Percentiles rank a stretch among this genome's conserved stretches.
Evolutionary conservation across 2,797 vertebrate genomes (phyloP).

Genomic region (Bucorvus abyssinicus): DNA sequence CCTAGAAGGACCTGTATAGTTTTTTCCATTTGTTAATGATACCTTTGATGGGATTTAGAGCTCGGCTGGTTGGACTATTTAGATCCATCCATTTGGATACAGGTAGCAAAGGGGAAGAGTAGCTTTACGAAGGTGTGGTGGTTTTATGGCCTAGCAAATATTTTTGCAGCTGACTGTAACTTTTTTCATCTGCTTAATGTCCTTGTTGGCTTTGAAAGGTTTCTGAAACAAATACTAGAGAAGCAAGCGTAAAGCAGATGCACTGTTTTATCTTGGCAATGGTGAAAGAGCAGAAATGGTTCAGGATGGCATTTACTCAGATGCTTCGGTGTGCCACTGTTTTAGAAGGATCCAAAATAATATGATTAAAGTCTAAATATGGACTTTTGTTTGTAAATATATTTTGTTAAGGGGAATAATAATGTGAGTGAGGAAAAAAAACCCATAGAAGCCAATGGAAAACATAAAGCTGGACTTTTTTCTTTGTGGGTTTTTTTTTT

Average conservation of each 20-base stretch:
- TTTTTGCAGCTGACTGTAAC: neutral
- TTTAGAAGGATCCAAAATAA: neutral
- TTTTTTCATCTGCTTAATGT: neutral
- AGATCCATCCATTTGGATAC: neutral
- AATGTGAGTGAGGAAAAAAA: neutral
- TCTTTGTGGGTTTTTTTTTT: neutral
- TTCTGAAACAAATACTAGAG: neutral
- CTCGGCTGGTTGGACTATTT: neutral
- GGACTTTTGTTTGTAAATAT: neutral
- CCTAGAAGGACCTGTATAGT: neutral
- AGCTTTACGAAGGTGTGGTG: neutral
- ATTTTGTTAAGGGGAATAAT: neutral
- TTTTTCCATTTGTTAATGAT: neutral
- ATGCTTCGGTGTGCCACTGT: neutral
- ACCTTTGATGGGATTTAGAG: constrained; percentile 2
- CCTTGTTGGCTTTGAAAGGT: neutral
- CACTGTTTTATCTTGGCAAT: neutral
- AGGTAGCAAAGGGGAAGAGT: neutral
- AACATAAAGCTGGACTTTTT: neutral
- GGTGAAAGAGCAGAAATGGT: neutral
- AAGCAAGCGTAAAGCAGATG: neutral
- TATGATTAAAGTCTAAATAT: neutral
- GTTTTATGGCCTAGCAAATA: neutral
- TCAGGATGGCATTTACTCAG: neutral
- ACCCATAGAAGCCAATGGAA: neutral